A percentile compares a stretch with the other conserved stretches of the same genome.
Conservation (phyloP, 2,797 vertebrate genomes). For the Onychomys arenicola region DNA sequence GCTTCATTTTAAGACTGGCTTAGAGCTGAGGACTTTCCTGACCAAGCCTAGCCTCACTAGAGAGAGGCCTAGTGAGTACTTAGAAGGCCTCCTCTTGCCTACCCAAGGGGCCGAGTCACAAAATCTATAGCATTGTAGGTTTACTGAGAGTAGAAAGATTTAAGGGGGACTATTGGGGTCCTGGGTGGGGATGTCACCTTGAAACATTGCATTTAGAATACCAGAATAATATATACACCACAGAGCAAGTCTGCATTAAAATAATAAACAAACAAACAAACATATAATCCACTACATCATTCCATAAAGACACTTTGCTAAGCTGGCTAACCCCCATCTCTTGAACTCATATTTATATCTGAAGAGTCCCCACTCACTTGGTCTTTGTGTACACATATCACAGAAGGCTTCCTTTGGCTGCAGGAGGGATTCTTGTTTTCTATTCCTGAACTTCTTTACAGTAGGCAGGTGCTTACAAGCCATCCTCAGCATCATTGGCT, state of each 20-base stretch:
- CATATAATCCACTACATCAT: background rate
- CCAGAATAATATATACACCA: background rate
- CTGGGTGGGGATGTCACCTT: background rate
- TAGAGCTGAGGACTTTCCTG: background rate
- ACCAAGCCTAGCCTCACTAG: background rate
- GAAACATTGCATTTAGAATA: background rate
- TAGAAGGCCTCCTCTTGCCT: background rate
- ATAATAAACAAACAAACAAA: background rate
- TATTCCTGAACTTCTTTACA: background rate
- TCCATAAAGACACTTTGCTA: background rate
- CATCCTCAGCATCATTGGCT: background rate
- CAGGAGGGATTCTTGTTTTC: background rate
- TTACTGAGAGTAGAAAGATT: background rate
- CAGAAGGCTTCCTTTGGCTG: background rate
- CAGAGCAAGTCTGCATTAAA: background rate
- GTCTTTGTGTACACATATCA: background rate
- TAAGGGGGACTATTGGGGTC: background rate
- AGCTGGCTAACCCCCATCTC: background rate
- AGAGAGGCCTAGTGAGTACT: background rate
- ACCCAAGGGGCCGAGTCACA: background rate
- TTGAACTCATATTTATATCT: background rate
- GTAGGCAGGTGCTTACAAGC: background rate
- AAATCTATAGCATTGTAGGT: background rate
- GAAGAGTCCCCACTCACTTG: background rate
- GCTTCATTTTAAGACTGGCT: conserved; percentile 32